Evolutionary conservation across 1,140 invertebrate species (phyloP), one percentile per base, ranked within the genome.

Genomic region (Drosophila pseudoobscura): DNA sequence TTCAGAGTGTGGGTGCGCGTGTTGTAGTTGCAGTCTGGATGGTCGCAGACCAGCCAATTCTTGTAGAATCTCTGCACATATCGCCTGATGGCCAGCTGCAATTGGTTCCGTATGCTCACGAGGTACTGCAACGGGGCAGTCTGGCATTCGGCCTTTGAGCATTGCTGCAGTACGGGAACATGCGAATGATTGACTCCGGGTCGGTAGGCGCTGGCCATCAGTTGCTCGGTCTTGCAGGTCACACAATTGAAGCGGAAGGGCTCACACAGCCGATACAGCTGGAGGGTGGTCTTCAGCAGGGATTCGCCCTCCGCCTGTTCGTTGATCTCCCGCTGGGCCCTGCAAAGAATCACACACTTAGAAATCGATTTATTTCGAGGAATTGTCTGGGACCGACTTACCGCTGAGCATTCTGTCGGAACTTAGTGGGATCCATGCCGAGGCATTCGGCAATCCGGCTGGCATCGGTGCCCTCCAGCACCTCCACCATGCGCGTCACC

Each of bases 381-480:
- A 3, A 50, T 17, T 24, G 1, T 9, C 8, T 31, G 4, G 15
- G 0, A 20, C 20, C 0, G 22, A 60, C 56, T 51, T 58, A 89
- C 89, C 77, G 59, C 66, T 91, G 62, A 0, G 74, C 89, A 70
- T 90, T 80, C 66, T 91, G 91, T 31, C 91, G 90, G 53, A 90
- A 92, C 52, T 91, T 87, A 13, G 52, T 85, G 2, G 92, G 92
- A 90, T 95, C 94, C 17, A 95, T 83, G 91, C 98, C 98, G 55
- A 99, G 93, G 90, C 96, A 96, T 88, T 98, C 95, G 3, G 98
- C 98, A 49, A 99, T 94, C 60, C 96, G 94, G 54, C 95, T 95
- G 24, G 96, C 94, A 93, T 99, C 98, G 56, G 97, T 96, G 2
- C 97, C 97, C 75, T 99, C 97, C 35, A 99, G 97, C 13, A 98